Percentiles rank a stretch among this genome's conserved stretches.
phyloP scores from a whole-genome alignment of 2,113 vertebrate genomes.

The Steatornis caripensis region DNA sequence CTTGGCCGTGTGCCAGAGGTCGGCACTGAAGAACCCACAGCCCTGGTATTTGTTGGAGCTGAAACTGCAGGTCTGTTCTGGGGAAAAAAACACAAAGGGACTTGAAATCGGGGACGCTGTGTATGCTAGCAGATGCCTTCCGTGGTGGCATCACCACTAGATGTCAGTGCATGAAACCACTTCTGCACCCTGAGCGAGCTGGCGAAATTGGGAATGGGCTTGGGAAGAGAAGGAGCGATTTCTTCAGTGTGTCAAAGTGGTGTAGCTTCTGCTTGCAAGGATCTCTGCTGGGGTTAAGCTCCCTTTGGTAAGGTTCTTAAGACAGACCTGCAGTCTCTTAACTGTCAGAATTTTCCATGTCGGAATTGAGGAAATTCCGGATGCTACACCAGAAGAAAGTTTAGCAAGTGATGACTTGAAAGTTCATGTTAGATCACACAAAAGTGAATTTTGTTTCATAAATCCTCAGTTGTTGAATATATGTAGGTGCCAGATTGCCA shows the following conservation, averaged over 20 bases:
- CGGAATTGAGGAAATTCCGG: not conserved
- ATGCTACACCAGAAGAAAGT: not conserved
- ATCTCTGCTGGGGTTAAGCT: not conserved
- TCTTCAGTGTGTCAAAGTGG: not conserved
- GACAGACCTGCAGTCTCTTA: not conserved
- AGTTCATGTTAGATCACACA: not conserved
- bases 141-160: not conserved
- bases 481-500: not conserved
- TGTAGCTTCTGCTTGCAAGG: not conserved
- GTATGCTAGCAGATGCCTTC: rapidly evolving
- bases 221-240: not conserved
- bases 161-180: slow-evolving; percentile 52
- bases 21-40: not conserved
- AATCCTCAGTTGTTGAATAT: not conserved
- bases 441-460: not conserved
- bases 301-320: not conserved
- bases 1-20: rapidly evolving
- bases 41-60: not conserved
- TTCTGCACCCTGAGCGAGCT: not conserved
- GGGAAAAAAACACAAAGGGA: not conserved
- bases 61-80: not conserved
- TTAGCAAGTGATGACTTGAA: not conserved
- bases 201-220: rapidly evolving
- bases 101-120: not conserved
- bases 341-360: not conserved